These are phyloP conservation scores for Merops nubicus DNA, from an alignment of 2,113 vertebrate genomes.

Conservation along the genomic window DNA sequence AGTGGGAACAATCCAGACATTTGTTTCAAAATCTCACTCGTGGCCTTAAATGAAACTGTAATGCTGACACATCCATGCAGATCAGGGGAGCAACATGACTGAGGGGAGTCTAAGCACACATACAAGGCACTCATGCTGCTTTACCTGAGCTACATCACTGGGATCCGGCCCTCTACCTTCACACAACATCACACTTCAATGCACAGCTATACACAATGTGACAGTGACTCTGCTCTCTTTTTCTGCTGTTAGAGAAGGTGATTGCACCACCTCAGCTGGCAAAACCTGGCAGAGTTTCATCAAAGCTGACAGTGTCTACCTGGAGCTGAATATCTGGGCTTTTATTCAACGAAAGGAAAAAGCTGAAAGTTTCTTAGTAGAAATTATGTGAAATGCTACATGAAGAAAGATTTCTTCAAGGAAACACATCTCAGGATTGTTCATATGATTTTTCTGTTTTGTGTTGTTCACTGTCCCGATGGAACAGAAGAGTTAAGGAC, in stretches of 20 bases:
- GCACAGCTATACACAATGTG: rapidly evolving
- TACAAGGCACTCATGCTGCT: rapidly evolving
- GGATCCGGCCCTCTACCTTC: not conserved
- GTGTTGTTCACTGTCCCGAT: not conserved
- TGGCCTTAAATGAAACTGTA: not conserved
- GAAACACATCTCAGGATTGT: rapidly evolving
- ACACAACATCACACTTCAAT: rapidly evolving
- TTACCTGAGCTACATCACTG: not conserved
- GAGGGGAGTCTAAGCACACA: not conserved
- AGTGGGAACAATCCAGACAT: not conserved
- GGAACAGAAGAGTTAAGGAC: not conserved
- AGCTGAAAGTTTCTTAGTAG: not conserved
- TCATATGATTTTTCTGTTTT: not conserved
- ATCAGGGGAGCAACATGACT: not conserved
- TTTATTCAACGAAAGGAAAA: not conserved
- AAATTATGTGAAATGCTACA: not conserved
- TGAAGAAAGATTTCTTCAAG: not conserved
- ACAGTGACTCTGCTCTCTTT: not conserved
- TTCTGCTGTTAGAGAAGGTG: not conserved
- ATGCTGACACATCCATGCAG: too few species aligned
- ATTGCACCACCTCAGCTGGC: not conserved
- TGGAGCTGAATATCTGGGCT: not conserved
- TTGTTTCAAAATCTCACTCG: not conserved
- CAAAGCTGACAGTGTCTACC: not conserved
- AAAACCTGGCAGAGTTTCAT: not conserved